Conservation (phyloP, 1,140 invertebrate genomes). For the Brachionus angularis region DNA sequence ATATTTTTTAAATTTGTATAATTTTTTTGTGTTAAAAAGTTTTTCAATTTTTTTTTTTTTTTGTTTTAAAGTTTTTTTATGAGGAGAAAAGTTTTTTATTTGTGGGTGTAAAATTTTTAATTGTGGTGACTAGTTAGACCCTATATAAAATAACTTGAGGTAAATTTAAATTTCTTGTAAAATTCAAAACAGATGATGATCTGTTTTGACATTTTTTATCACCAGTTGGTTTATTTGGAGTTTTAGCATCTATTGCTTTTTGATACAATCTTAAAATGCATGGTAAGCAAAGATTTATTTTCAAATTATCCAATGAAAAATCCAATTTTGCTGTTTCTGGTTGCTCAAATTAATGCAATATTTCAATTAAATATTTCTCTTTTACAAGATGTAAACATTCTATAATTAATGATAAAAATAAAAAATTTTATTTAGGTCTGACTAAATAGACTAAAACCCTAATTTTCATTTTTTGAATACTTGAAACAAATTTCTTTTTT, state of each 20-base stretch:
- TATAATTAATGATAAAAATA: conserved; percentile 63
- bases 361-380: conserved; percentile 62
- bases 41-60: too few relatives aligned
- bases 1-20: too few relatives aligned
- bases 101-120: too few relatives aligned
- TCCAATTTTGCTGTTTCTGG: conserved; percentile 60
- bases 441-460: conserved; percentile 69
- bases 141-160: conserved; percentile 74
- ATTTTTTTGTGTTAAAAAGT: too few relatives aligned
- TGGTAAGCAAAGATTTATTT: conserved; percentile 69
- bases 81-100: too few relatives aligned
- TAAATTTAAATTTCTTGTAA: conserved; percentile 61
- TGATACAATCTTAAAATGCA: conserved; percentile 67
- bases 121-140: too few relatives aligned
- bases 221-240: conserved; percentile 57
- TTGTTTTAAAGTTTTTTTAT: too few relatives aligned
- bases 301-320: conserved; percentile 68
- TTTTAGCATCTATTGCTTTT: conserved; percentile 64
- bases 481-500: conserved; percentile 64
- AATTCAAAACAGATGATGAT: conserved; percentile 59
- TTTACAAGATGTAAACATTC: conserved; percentile 54
- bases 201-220: conserved; percentile 60
- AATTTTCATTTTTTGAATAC: conserved; percentile 64
- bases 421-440: conserved; percentile 56
- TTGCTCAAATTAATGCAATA: conserved; percentile 2